Evolutionary conservation across 1,140 invertebrate genomes (phyloP).

Genomic region (Bombus balteatus): DNA sequence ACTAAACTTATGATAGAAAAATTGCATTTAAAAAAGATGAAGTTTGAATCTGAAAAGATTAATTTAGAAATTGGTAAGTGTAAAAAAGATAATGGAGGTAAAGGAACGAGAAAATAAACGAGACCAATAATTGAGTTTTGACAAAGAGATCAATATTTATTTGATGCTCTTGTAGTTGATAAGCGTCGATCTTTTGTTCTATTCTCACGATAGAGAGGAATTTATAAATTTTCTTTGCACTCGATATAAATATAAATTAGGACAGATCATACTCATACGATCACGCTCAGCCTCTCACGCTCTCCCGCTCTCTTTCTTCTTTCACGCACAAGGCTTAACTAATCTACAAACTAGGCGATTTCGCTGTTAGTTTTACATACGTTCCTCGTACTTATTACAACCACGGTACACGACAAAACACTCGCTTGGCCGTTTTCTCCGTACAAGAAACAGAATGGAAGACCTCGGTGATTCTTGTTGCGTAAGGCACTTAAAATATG

Average conservation of each 20-base stretch:
- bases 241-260: slow-evolving; percentile 81
- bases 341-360: slow-evolving; percentile 51
- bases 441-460: slow-evolving; percentile 81
- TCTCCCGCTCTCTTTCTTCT: slow-evolving; percentile 53
- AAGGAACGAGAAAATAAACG: not conserved
- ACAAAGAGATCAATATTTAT: slow-evolving; percentile 82
- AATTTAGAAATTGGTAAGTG: not conserved
- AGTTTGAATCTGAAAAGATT: not conserved
- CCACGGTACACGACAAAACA: slow-evolving; percentile 52
- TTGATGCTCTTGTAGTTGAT: slow-evolving; percentile 81
- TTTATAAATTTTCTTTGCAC: slow-evolving; percentile 76
- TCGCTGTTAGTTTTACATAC: slow-evolving; percentile 56
- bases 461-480: slow-evolving; percentile 83
- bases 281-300: slow-evolving; percentile 54
- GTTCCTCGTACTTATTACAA: slow-evolving; percentile 57
- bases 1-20: too few species aligned
- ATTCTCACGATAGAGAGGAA: slow-evolving; percentile 80
- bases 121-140: slow-evolving; percentile 58
- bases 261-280: slow-evolving; percentile 69
- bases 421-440: slow-evolving; percentile 44
- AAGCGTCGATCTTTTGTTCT: slow-evolving; percentile 79
- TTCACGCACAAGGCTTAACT: slow-evolving; percentile 55
- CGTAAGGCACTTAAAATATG: slow-evolving; percentile 82
- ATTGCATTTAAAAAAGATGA: not conserved
- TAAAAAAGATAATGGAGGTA: not conserved